Evolutionary conservation across 2,113 vertebrate species (phyloP), one percentile per base, ranked within the genome.

Genomic region (Chunga burmeisteri): DNA sequence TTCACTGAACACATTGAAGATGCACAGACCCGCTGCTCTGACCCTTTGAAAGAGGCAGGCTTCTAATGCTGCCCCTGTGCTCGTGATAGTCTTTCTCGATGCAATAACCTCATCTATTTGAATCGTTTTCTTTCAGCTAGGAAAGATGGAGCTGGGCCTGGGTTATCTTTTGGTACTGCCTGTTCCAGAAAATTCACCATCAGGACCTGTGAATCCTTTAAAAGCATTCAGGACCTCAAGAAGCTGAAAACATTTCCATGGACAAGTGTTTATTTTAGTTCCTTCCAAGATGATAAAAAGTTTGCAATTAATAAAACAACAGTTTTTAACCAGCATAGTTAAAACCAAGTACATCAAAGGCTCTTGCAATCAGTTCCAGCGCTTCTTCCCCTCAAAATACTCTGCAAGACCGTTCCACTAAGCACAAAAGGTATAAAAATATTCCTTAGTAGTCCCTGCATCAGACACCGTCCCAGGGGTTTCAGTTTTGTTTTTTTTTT

Each of bases 11-110:
- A 20, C 32, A 27, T 0, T 38, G 44, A 27, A 62, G 61, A 50
- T 10, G 16, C 34, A 59, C 56, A 38, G 40, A 86, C 21, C 25
- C 0, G 0, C 59, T 36, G 12, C 36, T 73, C 23, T 2, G 15
- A 32, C 17, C 21, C 40, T 56, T 77, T 30, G 36, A 73, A 55
- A 47, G 13, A 20, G 19, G 12, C 3, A 50, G 13, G 44, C 23
- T 49, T 70, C 4, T 0, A 83, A 49, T 0, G 3, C 26, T 34
- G 38, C 19, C 70, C 40, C 66, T 68, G 12, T 27, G 67, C 65
- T 27, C 49, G 8, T 38, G 30, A 49, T 19, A 30, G 17, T 42
- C 52, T 61, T 42, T 82, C 74, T 59, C 2, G 0, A 44, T 19
- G 62, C 27, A 68, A 30, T 63, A 67, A 47, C 21, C 34, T 65